Conservation (phyloP, 2,113 vertebrate species). For the Ciconia stormi region DNA sequence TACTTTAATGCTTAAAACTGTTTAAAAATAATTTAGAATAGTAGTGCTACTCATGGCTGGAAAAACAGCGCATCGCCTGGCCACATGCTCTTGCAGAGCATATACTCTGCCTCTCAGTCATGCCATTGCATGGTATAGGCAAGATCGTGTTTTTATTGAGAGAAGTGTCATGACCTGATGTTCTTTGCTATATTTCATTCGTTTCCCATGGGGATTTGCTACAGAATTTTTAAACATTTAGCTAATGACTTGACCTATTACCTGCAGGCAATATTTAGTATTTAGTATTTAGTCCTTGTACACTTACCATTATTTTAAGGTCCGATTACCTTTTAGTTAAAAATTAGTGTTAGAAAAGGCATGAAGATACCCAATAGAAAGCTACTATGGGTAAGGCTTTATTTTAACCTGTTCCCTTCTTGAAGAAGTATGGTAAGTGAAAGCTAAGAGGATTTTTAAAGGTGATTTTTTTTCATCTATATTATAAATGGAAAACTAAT, state of each 20-base stretch:
- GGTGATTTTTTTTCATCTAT: background rate
- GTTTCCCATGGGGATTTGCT: background rate
- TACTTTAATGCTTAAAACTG: background rate
- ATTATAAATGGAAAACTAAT: background rate
- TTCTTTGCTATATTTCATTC: background rate
- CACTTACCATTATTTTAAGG: background rate
- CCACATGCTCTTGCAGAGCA: background rate
- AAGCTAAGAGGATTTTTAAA: background rate
- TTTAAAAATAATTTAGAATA: background rate
- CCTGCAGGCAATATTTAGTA: background rate
- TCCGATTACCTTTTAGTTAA: background rate
- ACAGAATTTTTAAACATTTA: background rate
- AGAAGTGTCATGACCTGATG: background rate
- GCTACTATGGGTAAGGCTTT: background rate
- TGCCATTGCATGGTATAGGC: background rate
- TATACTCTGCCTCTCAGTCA: background rate
- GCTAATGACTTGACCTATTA: background rate
- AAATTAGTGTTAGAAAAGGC: background rate
- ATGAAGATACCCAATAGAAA: background rate
- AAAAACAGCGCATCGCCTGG: background rate
- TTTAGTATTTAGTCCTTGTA: background rate
- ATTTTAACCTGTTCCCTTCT: background rate
- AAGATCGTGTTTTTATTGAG: background rate
- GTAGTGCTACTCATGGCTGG: background rate
- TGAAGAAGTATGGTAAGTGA: background rate